phyloP scores from a whole-genome alignment of 2,888 invertebrate species.

The Amorpha juglandis region DNA sequence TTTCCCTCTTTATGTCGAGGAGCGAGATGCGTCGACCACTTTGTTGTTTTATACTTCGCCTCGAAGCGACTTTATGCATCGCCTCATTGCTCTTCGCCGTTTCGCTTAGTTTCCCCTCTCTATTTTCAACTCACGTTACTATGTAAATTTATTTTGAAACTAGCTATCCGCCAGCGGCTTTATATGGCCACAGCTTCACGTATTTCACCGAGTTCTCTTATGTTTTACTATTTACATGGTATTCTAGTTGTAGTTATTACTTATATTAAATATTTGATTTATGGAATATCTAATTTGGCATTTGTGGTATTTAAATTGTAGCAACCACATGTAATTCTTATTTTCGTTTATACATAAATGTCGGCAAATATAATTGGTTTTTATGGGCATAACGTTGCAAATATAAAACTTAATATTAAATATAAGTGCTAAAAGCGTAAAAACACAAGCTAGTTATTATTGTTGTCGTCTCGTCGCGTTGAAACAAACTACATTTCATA shows the following conservation, averaged over 20 bases:
- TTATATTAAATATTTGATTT: constrained; percentile 12
- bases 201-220: constrained; percentile 24
- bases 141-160: constrained; percentile 75
- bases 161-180: constrained; percentile 54
- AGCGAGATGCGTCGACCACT: constrained; percentile 79
- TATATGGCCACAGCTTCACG: constrained; percentile 35
- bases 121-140: constrained; percentile 79
- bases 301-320: background rate
- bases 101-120: constrained; percentile 79
- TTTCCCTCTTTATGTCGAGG: constrained; percentile 70
- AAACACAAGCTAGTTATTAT: constrained; percentile 56
- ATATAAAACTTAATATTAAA: constrained; percentile 2
- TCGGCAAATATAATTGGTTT: constrained; percentile 11
- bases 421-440: constrained; percentile 48
- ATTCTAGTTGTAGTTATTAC: constrained; percentile 3
- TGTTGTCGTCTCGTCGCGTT: constrained; percentile 54
- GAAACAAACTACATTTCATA: constrained; percentile 79
- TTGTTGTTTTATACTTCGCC: constrained; percentile 83
- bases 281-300: constrained; percentile 1
- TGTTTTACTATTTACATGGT: constrained; percentile 23
- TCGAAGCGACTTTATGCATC: constrained; percentile 78
- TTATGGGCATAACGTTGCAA: constrained; percentile 2
- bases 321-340: background rate
- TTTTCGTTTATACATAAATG: background rate
- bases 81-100: constrained; percentile 81